phyloP scores from a whole-genome alignment of 2,113 vertebrate genomes.

The Cyprinodon brontotheroides region DNA sequence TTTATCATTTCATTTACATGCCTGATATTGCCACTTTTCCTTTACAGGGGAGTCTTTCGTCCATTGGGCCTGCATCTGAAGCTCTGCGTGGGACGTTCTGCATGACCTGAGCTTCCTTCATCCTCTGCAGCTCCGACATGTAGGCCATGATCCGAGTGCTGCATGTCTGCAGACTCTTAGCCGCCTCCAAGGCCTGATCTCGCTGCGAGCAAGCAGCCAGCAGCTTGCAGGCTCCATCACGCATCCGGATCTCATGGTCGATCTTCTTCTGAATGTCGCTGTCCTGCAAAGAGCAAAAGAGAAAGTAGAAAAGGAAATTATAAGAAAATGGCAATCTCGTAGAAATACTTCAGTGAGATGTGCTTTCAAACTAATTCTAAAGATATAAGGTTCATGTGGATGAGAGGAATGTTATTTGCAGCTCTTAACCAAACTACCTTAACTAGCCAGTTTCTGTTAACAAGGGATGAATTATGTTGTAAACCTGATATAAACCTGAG shows the following conservation, averaged over 20 bases:
- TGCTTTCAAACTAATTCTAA: constrained; percentile 5
- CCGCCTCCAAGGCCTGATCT: constrained; percentile 89
- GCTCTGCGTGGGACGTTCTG: constrained; percentile 85
- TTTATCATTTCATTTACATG: constrained; percentile 40
- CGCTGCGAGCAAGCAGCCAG: constrained; percentile 89
- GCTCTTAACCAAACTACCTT: too few relatives aligned
- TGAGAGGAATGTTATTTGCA: too few relatives aligned
- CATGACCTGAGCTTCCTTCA: constrained; percentile 92
- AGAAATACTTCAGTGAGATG: constrained; percentile 30
- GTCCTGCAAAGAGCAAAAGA: constrained; percentile 78
- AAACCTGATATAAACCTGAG: too few relatives aligned
- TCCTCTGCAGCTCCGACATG: constrained; percentile 92
- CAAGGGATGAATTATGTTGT: too few relatives aligned
- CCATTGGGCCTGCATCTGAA: constrained; percentile 82
- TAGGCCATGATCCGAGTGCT: constrained; percentile 90
- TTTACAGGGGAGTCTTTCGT: constrained; percentile 86
- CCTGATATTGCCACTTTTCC: constrained; percentile 91
- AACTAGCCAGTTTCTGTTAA: too few relatives aligned
- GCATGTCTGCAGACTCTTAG: constrained; percentile 91
- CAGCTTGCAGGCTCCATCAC: constrained; percentile 91
- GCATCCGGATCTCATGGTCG: constrained; percentile 93
- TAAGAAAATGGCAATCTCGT: neutral
- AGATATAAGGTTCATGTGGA: neutral
- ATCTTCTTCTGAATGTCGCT: constrained; percentile 93
- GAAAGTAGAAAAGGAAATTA: neutral